A percentile compares a stretch with the other conserved stretches of the same genome.
phyloP scores from a whole-genome alignment of 2,113 vertebrate genomes.

The Empidonax traillii region DNA sequence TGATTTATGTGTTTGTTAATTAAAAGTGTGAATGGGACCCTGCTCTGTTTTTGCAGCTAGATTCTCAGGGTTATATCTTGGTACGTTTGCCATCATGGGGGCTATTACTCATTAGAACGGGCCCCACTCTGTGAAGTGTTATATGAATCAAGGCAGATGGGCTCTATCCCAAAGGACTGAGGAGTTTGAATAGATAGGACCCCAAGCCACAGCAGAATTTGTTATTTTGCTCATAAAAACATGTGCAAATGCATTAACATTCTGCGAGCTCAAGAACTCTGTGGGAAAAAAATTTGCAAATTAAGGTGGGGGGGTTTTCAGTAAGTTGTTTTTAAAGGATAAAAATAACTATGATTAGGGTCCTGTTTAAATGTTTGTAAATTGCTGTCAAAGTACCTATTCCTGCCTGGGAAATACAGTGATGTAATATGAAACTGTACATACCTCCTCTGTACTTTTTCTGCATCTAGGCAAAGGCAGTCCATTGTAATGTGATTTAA shows the following conservation, averaged over 20 bases:
- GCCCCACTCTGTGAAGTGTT: background rate
- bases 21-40: background rate
- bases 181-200: background rate
- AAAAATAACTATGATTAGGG: background rate
- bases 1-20: background rate
- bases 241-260: background rate
- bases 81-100: background rate
- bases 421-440: background rate
- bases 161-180: background rate
- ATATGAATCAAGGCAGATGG: background rate
- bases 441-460: background rate
- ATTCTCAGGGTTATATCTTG: background rate
- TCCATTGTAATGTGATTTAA: background rate
- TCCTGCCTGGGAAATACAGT: background rate
- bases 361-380: background rate
- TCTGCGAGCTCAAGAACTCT: background rate
- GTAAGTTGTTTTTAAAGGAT: background rate
- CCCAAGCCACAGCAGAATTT: background rate
- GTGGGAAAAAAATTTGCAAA: background rate
- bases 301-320: background rate
- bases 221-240: background rate
- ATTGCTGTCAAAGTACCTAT: background rate
- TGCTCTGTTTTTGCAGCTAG: background rate
- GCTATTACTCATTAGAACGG: background rate
- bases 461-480: background rate